These are phyloP conservation scores for Protonibea diacanthus DNA, from an alignment of 2,797 vertebrate species.

Conservation along the genomic window DNA sequence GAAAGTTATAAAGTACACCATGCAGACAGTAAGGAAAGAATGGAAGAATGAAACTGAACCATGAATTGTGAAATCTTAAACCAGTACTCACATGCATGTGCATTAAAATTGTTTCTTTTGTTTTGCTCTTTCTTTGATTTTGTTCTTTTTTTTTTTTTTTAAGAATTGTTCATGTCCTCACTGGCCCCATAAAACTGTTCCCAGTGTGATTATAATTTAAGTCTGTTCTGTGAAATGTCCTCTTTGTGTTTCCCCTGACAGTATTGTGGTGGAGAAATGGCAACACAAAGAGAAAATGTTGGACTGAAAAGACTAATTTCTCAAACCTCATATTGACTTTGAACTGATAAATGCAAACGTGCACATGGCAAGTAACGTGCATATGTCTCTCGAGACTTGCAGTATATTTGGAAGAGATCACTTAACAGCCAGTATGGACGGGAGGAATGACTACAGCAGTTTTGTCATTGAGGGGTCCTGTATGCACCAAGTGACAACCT, in stretches of 20 bases:
- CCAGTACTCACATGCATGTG: background rate
- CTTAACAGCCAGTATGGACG: background rate
- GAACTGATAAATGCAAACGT: background rate
- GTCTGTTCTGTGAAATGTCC: background rate
- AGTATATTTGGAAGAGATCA: background rate
- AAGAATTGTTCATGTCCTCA: background rate
- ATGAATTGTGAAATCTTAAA: background rate
- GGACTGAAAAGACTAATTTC: background rate
- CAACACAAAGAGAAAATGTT: background rate
- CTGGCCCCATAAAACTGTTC: background rate
- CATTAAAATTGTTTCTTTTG: background rate
- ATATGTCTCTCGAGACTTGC: background rate
- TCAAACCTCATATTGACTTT: background rate
- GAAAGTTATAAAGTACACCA: background rate
- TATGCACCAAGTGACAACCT: no score
- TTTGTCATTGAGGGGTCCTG: no score
- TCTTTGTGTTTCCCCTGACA: background rate
- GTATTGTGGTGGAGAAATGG: background rate
- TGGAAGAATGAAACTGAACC: background rate
- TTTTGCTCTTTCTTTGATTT: no score
- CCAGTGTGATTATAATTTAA: background rate
- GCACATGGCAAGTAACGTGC: background rate
- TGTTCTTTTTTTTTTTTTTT: background rate
- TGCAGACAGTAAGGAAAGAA: background rate
- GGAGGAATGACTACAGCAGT: no score